Conservation (phyloP, 1,140 invertebrate genomes). For the Drosophila yakuba region DNA sequence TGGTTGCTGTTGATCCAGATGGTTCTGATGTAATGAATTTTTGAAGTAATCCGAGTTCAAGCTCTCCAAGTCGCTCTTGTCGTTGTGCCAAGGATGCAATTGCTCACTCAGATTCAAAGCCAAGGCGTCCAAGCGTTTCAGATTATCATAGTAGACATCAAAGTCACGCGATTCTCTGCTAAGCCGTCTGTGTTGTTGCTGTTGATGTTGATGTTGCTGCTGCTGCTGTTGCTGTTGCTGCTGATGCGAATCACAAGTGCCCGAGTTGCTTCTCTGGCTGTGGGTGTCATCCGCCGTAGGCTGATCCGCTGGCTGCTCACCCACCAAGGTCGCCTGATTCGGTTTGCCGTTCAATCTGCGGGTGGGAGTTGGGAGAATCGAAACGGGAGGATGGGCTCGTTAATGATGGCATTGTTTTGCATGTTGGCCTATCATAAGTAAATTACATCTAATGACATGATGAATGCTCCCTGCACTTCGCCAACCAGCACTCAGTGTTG, state of each 20-base stretch:
- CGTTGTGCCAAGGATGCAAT: slow-evolving; percentile 83
- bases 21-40: slow-evolving; percentile 84
- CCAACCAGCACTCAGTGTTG: not conserved
- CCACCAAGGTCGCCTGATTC: slow-evolving; percentile 51
- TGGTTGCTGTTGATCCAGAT: slow-evolving; percentile 56
- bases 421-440: slow-evolving; percentile 39
- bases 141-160: slow-evolving; percentile 83
- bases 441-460: slow-evolving; percentile 36
- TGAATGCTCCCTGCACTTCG: slow-evolving; percentile 7
- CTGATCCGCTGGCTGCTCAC: slow-evolving; percentile 51
- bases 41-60: slow-evolving; percentile 88
- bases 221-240: slow-evolving; percentile 34
- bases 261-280: slow-evolving; percentile 60
- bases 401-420: slow-evolving; percentile 71
- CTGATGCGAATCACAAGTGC: slow-evolving; percentile 78
- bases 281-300: slow-evolving; percentile 51
- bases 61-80: slow-evolving; percentile 87
- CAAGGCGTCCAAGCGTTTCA: slow-evolving; percentile 81
- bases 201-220: slow-evolving; percentile 47
- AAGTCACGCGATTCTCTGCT: slow-evolving; percentile 68
- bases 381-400: slow-evolving; percentile 26
- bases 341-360: slow-evolving; percentile 65
- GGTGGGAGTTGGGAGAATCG: slow-evolving; percentile 28
- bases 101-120: slow-evolving; percentile 71
- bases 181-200: slow-evolving; percentile 37